These are phyloP conservation scores for Adelphocoris suturalis DNA, from an alignment of 2,888 invertebrate species.

Conservation along the genomic window DNA sequence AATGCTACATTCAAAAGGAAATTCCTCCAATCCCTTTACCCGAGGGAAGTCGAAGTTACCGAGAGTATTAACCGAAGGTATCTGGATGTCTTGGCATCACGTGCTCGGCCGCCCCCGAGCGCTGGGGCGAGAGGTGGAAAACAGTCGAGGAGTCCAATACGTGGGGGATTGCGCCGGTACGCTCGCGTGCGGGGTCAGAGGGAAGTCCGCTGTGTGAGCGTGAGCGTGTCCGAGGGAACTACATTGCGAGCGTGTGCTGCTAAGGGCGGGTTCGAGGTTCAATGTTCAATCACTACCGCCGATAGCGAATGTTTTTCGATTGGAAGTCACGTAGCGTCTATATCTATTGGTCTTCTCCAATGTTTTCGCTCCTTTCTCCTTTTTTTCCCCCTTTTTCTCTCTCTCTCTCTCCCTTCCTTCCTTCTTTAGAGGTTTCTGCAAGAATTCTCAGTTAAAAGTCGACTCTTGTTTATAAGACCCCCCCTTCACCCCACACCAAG, in stretches of 20 bases:
- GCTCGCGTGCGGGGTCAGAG: constrained; percentile 21
- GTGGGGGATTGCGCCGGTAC: not conserved
- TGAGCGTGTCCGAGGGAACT: not conserved
- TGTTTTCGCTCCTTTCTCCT: constrained; percentile 12
- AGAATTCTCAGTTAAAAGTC: constrained; percentile 11
- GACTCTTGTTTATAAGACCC: constrained; percentile 55
- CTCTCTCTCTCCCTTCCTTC: too few relatives aligned
- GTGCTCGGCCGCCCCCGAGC: not conserved
- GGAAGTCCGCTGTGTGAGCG: too few relatives aligned
- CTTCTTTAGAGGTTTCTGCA: constrained; percentile 3
- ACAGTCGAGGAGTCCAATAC: not conserved
- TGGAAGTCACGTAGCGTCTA: constrained; percentile 64
- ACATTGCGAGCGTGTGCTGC: constrained; percentile 7
- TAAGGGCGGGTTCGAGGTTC: not conserved
- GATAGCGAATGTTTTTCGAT: constrained; percentile 64
- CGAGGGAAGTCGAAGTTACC: too few relatives aligned
- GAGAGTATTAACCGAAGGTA: not conserved
- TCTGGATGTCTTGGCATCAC: not conserved
- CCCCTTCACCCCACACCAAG: not conserved
- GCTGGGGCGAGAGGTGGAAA: not conserved
- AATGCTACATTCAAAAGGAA: too few relatives aligned
- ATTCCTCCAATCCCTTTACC: too few relatives aligned
- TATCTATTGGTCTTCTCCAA: constrained; percentile 56
- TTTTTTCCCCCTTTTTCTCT: not conserved
- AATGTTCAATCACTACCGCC: constrained; percentile 59